These are phyloP conservation scores for Papilio helenus DNA, from an alignment of 1,140 invertebrate genomes.

Conservation along the genomic window DNA sequence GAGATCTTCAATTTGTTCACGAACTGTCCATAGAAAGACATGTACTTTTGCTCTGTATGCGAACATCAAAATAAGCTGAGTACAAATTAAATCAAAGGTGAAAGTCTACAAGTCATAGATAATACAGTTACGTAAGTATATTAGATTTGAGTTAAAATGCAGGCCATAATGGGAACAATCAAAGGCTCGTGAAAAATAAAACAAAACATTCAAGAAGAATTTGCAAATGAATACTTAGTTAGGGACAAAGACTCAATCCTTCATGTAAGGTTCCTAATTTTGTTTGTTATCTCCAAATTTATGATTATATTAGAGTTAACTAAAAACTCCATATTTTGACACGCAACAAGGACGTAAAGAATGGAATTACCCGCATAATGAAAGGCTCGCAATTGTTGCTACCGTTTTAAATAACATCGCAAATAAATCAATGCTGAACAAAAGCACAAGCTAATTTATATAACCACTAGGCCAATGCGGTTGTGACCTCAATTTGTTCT, in stretches of 20 bases:
- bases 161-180: no score
- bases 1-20: background rate
- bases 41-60: no score
- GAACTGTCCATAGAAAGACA: background rate
- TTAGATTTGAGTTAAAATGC: no score
- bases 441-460: background rate
- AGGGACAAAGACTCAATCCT: no score
- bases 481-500: background rate
- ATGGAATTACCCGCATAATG: background rate
- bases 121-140: no score
- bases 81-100: no score
- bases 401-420: background rate
- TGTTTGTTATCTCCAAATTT: no score
- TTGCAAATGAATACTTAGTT: background rate
- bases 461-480: background rate
- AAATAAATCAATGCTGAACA: background rate
- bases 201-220: background rate
- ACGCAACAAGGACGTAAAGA: background rate
- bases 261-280: no score
- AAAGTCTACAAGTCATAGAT: no score
- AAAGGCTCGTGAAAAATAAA: background rate
- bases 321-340: background rate
- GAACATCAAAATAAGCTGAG: no score
- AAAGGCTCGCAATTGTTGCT: background rate
- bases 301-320: background rate